Percentiles rank a stretch among this genome's conserved stretches.
Conservation (phyloP, 2,113 vertebrate genomes). For the Chitala chitala region DNA sequence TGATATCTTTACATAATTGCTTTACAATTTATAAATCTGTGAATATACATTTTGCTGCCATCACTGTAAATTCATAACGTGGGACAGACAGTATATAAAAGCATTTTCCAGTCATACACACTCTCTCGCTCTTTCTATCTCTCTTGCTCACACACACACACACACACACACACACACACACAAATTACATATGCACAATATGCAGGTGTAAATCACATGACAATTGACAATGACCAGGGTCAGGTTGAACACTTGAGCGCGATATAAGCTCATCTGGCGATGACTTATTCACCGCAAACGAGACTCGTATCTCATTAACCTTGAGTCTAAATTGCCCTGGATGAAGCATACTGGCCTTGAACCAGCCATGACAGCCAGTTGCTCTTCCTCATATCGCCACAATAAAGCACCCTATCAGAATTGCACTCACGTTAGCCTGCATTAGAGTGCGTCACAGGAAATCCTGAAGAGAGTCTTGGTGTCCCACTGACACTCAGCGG, state of each 20-base stretch:
- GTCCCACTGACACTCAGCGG: slow-evolving; percentile 13
- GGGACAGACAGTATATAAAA: too few species aligned
- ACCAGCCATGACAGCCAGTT: slow-evolving; percentile 7
- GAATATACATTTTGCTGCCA: too few species aligned
- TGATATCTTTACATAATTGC: too few species aligned
- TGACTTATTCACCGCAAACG: neutral
- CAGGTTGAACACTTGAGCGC: neutral
- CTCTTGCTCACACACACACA: too few species aligned
- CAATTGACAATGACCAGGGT: slow-evolving; percentile 23
- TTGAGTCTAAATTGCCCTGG: neutral
- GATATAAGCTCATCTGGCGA: slow-evolving; percentile 8
- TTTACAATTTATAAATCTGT: too few species aligned
- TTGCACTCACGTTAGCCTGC: slow-evolving; percentile 11
- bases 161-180: neutral
- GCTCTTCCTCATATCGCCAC: slow-evolving; percentile 6
- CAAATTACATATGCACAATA: neutral
- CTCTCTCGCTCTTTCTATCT: too few species aligned
- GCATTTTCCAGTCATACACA: too few species aligned
- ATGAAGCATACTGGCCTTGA: slow-evolving; percentile 3
- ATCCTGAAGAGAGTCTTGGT: slow-evolving; percentile 10
- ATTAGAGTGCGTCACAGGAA: slow-evolving; percentile 5
- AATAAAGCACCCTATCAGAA: slow-evolving; percentile 14
- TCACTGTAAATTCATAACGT: too few species aligned
- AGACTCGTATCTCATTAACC: slow-evolving; percentile 21
- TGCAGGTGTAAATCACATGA: neutral